A percentile compares a stretch with the other conserved stretches of the same genome.
Evolutionary conservation across 23 tunicate species (phyloP).

Genomic region (Phallusia fumigata): DNA sequence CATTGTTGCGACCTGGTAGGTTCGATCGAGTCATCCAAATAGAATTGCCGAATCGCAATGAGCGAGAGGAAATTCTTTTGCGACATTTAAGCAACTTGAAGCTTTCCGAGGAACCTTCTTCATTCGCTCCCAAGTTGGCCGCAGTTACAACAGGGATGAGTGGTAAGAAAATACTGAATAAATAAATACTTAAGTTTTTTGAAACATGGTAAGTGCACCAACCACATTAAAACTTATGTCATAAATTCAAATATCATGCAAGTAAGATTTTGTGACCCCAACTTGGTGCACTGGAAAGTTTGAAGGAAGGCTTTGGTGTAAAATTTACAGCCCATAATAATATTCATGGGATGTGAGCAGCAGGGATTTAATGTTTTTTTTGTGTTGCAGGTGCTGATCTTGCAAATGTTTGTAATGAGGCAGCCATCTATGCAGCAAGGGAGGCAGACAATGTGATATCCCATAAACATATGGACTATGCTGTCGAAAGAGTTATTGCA

Average conservation of each 20-base stretch:
- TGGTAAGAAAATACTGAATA: constrained; percentile 38
- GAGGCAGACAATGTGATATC: constrained; percentile 42
- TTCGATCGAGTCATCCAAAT: constrained; percentile 84
- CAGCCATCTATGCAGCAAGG: constrained; percentile 90
- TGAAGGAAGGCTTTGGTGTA: too few species aligned
- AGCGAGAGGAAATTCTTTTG: constrained; percentile 79
- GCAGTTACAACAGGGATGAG: constrained; percentile 94
- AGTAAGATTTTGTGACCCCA: too few species aligned
- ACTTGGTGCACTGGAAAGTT: too few species aligned
- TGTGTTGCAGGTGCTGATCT: constrained; percentile 72
- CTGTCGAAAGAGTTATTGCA: constrained; percentile 94
- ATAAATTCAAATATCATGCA: too few species aligned
- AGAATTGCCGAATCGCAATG: constrained; percentile 70
- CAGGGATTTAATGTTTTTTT: too few species aligned
- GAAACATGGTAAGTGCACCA: too few species aligned
- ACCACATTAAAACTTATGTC: too few species aligned
- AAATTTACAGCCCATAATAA: too few species aligned
- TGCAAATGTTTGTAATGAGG: constrained; percentile 91
- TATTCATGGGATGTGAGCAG: too few species aligned
- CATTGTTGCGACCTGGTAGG: constrained; percentile 90
- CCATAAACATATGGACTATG: constrained; percentile 72
- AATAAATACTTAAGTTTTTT: too few species aligned
- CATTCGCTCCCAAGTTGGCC: constrained; percentile 55
- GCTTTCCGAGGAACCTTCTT: constrained; percentile 28
- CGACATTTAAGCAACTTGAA: constrained; percentile 64